Conservation (phyloP, 2,888 invertebrate species). For the Dicyrtomina minuta region DNA sequence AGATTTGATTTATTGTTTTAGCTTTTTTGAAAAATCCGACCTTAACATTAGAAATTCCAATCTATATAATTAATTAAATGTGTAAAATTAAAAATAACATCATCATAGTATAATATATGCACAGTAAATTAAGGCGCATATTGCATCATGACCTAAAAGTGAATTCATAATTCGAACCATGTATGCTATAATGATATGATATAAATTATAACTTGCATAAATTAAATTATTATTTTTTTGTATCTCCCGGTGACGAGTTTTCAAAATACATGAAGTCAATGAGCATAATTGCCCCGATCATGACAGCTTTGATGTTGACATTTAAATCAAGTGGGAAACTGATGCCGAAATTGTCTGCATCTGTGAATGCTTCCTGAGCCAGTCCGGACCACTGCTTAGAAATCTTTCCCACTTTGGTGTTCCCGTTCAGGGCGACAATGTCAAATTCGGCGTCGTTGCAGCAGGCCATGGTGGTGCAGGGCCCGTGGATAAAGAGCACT, state of each 20-base stretch:
- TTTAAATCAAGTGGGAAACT: conserved; percentile 20
- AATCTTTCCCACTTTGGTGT: conserved; percentile 23
- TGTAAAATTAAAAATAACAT: too few relatives aligned
- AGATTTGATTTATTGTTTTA: too few relatives aligned
- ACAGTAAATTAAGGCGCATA: too few relatives aligned
- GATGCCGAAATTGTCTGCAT: conserved; percentile 11
- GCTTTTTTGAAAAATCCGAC: too few relatives aligned
- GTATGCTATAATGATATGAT: too few relatives aligned
- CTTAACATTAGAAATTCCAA: too few relatives aligned
- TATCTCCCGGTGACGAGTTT: not conserved
- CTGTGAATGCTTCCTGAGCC: conserved; percentile 17
- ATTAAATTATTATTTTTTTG: too few relatives aligned
- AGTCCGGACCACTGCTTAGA: conserved; percentile 31
- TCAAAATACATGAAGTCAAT: conserved; percentile 30
- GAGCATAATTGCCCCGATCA: conserved; percentile 18
- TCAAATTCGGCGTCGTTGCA: conserved; percentile 59
- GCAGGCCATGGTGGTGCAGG: conserved; percentile 57
- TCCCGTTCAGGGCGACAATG: conserved; percentile 36
- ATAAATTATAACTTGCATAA: too few relatives aligned
- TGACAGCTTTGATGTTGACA: conserved; percentile 16
- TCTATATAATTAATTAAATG: too few relatives aligned
- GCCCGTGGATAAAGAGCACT: conserved; percentile 56
- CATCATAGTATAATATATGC: too few relatives aligned
- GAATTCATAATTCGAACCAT: too few relatives aligned
- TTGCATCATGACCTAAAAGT: too few relatives aligned